Conservation (phyloP, 2,113 vertebrate species). For the Protobothrops flavoviridis region DNA sequence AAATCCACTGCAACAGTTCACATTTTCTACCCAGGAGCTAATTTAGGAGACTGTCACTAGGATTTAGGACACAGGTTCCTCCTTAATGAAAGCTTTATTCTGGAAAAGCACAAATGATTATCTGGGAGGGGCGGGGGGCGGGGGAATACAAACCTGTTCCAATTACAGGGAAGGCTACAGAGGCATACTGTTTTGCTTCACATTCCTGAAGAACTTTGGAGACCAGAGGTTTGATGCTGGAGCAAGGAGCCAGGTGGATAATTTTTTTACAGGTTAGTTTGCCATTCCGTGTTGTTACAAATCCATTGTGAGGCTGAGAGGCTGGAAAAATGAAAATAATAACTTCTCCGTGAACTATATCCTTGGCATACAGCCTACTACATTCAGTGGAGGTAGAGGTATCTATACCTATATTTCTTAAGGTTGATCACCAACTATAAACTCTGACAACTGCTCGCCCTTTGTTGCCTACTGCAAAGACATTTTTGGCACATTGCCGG, state of each 20-base stretch:
- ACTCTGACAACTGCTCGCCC: neutral
- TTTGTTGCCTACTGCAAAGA: neutral
- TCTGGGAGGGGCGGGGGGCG: neutral
- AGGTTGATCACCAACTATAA: neutral
- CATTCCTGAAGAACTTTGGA: conserved; percentile 75
- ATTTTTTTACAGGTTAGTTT: conserved; percentile 81
- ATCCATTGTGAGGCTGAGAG: conserved; percentile 48
- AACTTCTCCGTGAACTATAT: neutral
- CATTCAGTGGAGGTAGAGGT: neutral
- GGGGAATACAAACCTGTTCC: conserved; percentile 81
- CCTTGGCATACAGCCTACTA: neutral
- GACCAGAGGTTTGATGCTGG: conserved; percentile 59
- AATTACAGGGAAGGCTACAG: conserved; percentile 87
- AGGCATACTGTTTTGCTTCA: conserved; percentile 63
- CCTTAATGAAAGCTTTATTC: neutral
- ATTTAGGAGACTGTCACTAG: neutral
- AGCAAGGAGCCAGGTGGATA: conserved; percentile 74
- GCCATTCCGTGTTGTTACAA: conserved; percentile 79
- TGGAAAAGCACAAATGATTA: neutral
- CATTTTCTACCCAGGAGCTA: neutral
- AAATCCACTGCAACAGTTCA: neutral
- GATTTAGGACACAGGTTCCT: neutral
- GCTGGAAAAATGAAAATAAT: conserved; percentile 62
- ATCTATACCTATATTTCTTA: neutral
- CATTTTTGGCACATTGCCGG: neutral